A percentile compares a stretch with the other conserved stretches of the same genome.
These are phyloP conservation scores for Vanessa cardui DNA, from an alignment of 2,888 invertebrate species.

Conservation along the genomic window DNA sequence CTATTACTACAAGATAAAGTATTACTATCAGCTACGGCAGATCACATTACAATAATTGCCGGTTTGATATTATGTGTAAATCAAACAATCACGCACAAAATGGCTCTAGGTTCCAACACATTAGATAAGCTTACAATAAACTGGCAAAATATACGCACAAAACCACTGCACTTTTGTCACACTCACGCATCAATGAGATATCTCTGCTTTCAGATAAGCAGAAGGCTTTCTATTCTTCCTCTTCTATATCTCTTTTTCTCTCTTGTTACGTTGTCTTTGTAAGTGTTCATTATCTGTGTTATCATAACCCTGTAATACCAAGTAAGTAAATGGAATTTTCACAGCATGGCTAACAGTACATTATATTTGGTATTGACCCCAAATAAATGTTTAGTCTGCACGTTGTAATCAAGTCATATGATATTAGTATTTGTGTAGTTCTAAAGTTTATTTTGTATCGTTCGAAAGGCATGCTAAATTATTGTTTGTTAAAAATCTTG, in stretches of 20 bases:
- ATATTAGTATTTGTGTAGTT: conserved; percentile 73
- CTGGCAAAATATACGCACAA: conserved; percentile 57
- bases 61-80: conserved; percentile 20
- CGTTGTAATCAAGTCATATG: conserved; percentile 71
- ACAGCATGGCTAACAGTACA: conserved; percentile 74
- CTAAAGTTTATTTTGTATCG: conserved; percentile 60
- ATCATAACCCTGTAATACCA: conserved; percentile 61
- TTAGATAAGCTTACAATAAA: conserved; percentile 61
- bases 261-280: conserved; percentile 57
- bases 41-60: conserved; percentile 20
- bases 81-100: conserved; percentile 64
- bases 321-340: conserved; percentile 55
- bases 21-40: conserved; percentile 18
- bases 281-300: conserved; percentile 65
- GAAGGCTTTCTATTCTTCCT: conserved; percentile 59
- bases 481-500: conserved; percentile 41
- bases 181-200: conserved; percentile 66
- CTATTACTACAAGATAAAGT: conserved; percentile 23
- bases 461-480: conserved; percentile 70
- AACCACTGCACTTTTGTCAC: conserved; percentile 66
- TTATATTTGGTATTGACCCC: conserved; percentile 64
- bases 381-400: conserved; percentile 80
- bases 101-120: conserved; percentile 65
- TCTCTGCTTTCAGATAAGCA: conserved; percentile 55
- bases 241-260: conserved; percentile 60